These are phyloP conservation scores for Diglossa cyanea DNA, from an alignment of 2,797 vertebrate genomes.

Conservation along the genomic window DNA sequence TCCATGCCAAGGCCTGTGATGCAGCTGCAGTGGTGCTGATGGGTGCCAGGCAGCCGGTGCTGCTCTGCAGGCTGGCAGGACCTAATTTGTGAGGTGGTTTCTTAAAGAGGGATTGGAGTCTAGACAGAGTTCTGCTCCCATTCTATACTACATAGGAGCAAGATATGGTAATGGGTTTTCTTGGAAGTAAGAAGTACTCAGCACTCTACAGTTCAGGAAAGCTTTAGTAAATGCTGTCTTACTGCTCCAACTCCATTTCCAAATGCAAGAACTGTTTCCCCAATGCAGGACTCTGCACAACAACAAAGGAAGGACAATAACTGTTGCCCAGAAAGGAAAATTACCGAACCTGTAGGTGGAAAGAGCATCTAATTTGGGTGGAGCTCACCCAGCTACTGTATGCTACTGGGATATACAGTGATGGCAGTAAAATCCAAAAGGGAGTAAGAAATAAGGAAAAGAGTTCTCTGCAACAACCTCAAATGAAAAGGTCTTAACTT, in stretches of 20 bases:
- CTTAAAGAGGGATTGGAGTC: neutral
- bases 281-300: neutral
- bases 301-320: neutral
- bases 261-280: neutral
- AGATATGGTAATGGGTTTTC: neutral
- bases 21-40: neutral
- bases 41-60: rapidly evolving
- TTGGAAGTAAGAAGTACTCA: neutral
- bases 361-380: neutral
- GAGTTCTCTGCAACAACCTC: neutral
- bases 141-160: neutral
- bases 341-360: neutral
- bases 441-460: neutral
- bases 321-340: neutral
- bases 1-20: neutral
- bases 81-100: neutral
- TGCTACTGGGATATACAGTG: neutral
- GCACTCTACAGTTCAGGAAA: neutral
- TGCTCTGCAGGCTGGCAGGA: neutral
- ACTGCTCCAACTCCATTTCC: neutral
- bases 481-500: neutral
- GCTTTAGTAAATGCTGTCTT: neutral
- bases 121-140: neutral
- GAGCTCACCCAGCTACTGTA: neutral
- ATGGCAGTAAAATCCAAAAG: neutral